These are phyloP conservation scores for Tauraco hartlaubi DNA, from an alignment of 2,797 vertebrate genomes.

Conservation along the genomic window DNA sequence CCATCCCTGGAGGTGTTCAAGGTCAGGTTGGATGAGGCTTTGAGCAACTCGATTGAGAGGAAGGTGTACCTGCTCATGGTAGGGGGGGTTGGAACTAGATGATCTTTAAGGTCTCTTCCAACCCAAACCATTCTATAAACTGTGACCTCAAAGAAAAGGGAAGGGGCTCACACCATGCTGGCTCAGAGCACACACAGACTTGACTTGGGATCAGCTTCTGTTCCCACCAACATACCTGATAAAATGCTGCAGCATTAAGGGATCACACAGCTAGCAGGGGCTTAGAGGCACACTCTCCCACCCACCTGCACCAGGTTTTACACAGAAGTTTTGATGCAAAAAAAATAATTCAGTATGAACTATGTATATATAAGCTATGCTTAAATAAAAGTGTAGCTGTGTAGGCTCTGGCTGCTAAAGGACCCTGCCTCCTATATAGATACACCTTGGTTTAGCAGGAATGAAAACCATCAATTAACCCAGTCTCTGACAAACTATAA, in stretches of 20 bases:
- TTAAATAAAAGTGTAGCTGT: background rate
- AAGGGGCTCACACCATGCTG: background rate
- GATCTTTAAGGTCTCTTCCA: no score
- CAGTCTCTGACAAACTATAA: background rate
- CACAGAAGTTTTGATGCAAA: background rate
- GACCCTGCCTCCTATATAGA: rapidly evolving
- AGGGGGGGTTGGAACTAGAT: no score
- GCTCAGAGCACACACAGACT: background rate
- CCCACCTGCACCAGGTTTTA: background rate
- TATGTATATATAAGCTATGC: rapidly evolving
- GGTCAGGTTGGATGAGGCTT: no score
- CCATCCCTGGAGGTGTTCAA: no score
- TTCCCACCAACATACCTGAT: background rate
- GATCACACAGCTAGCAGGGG: background rate
- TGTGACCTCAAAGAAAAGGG: background rate
- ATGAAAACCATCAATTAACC: background rate
- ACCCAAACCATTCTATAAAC: no score
- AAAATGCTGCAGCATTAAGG: background rate
- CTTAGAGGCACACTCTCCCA: background rate
- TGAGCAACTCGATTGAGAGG: no score
- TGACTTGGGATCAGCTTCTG: background rate
- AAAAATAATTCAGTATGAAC: background rate
- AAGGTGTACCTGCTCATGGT: no score
- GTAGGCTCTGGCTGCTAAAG: background rate
- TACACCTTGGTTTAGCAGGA: rapidly evolving